Evolutionary conservation across 2,113 vertebrate species (phyloP), one percentile per base, ranked within the genome.

Genomic region (Nycticryphes semicollaris): DNA sequence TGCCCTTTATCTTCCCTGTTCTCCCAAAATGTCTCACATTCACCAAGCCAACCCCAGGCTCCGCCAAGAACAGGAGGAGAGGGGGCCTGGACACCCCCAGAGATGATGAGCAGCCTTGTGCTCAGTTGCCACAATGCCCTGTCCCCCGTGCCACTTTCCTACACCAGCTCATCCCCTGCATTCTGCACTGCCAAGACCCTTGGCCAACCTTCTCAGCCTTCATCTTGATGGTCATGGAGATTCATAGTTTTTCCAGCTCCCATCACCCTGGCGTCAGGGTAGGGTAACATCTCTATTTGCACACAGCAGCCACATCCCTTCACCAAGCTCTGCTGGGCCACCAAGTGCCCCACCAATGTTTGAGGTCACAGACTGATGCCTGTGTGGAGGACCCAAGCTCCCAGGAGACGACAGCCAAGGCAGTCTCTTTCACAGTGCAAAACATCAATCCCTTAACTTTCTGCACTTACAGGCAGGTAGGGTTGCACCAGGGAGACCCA

Each of bases 1-100:
- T 96, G 66, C 85, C 53, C 66, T 89, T 94, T 87, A 95, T 95
- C 89, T 93, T 92, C 69, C 60, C 50, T 60, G 75, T 83, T 84
- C 90, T 83, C 81, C 79, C 47, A 48, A 70, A 91, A 88, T 5
- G 64, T 41, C 70, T 87, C 25, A 4, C 0, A 0, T 68, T 76
- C 27, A 3, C 88, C 54, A 85, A 94, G 81, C 67, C 81, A 90
- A 20, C 30, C 19, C 63, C 3, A 9, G 33, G 39, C 31, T 91
- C 37, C 25, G 33, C 3, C 0, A 0, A 21, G 41, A 45, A 23
- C 25, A 48, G 28, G 12, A 56, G 45, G 28, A 92, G 41, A 89
- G 35, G 47, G 25, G 28, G 18, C 14, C 39, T 56, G 73, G 57
- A 18, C n/a, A 37, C 9, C 30, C 37, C 13, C n/a, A 67, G 57